Evolutionary conservation across 2,888 invertebrate genomes (phyloP).

Genomic region (Chrysolina haemoptera): DNA sequence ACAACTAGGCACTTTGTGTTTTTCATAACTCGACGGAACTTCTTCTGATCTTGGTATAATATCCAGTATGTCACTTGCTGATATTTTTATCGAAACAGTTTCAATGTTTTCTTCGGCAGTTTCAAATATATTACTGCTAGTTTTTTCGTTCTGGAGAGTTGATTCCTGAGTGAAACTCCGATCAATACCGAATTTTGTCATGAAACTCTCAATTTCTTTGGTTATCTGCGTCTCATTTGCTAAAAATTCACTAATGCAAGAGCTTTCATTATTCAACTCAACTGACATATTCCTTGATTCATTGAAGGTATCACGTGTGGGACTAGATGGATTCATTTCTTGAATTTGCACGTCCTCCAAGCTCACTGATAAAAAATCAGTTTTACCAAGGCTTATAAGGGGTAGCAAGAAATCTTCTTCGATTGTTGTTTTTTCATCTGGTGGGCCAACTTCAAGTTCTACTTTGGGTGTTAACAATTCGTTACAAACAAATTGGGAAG

Average conservation of each 20-base stretch:
- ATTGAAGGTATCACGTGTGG: background rate
- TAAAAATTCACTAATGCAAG: constrained; percentile 21
- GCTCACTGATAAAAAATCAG: background rate
- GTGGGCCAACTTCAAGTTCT: background rate
- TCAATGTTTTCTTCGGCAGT: background rate
- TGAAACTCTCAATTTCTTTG: constrained; percentile 34
- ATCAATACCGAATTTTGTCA: constrained; percentile 36
- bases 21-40: background rate
- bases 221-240: constrained; percentile 17
- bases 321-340: background rate
- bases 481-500: background rate
- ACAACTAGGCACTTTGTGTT: constrained; percentile 7
- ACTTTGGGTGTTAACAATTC: no score
- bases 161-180: constrained; percentile 31
- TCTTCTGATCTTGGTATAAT: background rate
- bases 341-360: background rate
- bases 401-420: background rate
- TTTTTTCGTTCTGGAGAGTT: constrained; percentile 26
- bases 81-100: background rate
- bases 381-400: background rate
- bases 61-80: background rate
- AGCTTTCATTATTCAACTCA: background rate
- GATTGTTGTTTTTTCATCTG: background rate
- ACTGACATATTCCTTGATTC: background rate
- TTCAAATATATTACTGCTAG: background rate